Evolutionary conservation across 2,113 vertebrate genomes (phyloP), one percentile per base, ranked within the genome.

Genomic region (Tenrec ecaudatus): DNA sequence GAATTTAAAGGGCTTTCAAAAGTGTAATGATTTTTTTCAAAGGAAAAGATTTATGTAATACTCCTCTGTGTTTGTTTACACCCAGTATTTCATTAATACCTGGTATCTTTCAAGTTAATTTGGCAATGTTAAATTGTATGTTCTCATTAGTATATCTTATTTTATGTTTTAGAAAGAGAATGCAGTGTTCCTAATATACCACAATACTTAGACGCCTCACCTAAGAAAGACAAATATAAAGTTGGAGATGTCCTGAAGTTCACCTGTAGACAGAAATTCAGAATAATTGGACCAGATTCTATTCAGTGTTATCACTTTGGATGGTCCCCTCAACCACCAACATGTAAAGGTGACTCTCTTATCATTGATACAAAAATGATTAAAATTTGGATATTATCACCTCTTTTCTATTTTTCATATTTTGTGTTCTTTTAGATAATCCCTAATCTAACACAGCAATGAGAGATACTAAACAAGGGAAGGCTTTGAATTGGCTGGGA

Each of bases 291-390:
- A 84, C 7, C 97, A 89, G 94, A 96, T 22, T 97, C 96, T 40
- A 0, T 6, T 79, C 98, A 98, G 64, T 98, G 98, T 86, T 98
- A 98, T 78, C 81, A 98, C 71, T 98, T 98, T 91, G 98, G 98
- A 79, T 98, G 98, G 98, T 98, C 93, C 68, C 98, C 98, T 60
- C 0, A 68, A 2, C 71, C 96, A 31, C 98, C 98, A 20, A 90
- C 10, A 0, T 98, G 98, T 90, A 95, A 97, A 98, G 96, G 98
- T 98, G 96, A 93, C 88, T 94, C 85, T 73, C 17, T 80, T 40
- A 15, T 3, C 33, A 2, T 17, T 23, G 1, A 0, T 66, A 2
- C 80, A 75, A 58, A 1, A 27, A 86, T 6, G 31, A 71, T 73
- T 69, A 16, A 15, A 62, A 31, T 79, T 57, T 25, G 40, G n/a